phyloP scores from a whole-genome alignment of 1,140 invertebrate genomes.

The Eriocheir sinensis region DNA sequence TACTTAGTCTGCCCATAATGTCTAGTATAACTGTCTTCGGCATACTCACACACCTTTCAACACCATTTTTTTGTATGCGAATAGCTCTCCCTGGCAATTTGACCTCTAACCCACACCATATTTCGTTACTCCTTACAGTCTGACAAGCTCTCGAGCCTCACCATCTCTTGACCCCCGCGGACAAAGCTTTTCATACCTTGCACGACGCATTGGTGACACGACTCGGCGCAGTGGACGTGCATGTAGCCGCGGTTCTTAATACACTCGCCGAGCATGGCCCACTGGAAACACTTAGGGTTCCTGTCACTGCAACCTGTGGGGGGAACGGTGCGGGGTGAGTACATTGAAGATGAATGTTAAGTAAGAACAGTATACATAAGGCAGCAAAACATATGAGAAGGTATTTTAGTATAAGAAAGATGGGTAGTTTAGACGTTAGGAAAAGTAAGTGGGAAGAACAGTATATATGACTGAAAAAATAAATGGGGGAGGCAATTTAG shows the following conservation, averaged over 20 bases:
- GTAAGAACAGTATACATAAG: neutral
- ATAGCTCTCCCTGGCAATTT: too few relatives aligned
- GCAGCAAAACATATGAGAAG: neutral
- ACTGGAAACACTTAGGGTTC: constrained; percentile 48
- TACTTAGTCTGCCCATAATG: too few relatives aligned
- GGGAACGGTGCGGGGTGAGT: neutral
- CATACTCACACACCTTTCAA: too few relatives aligned
- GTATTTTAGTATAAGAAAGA: too few relatives aligned
- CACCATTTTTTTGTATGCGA: too few relatives aligned
- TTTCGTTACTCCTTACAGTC: too few relatives aligned
- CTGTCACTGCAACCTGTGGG: constrained; percentile 72
- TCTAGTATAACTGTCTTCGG: too few relatives aligned
- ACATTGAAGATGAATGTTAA: too few relatives aligned
- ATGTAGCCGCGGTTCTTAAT: constrained; percentile 76
- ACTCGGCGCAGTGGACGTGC: constrained; percentile 72
- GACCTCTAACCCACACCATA: too few relatives aligned
- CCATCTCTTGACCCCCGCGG: neutral
- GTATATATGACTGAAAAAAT: neutral
- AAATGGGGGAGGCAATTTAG: neutral
- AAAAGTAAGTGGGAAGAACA: too few relatives aligned
- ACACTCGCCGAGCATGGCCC: constrained; percentile 71
- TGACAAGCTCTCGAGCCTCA: neutral
- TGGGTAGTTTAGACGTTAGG: neutral
- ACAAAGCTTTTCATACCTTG: constrained; percentile 46
- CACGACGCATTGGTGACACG: constrained; percentile 75